Base-by-base conservation (phyloP, 2,888 invertebrate species). In the Teleiodes luculella region DNA sequence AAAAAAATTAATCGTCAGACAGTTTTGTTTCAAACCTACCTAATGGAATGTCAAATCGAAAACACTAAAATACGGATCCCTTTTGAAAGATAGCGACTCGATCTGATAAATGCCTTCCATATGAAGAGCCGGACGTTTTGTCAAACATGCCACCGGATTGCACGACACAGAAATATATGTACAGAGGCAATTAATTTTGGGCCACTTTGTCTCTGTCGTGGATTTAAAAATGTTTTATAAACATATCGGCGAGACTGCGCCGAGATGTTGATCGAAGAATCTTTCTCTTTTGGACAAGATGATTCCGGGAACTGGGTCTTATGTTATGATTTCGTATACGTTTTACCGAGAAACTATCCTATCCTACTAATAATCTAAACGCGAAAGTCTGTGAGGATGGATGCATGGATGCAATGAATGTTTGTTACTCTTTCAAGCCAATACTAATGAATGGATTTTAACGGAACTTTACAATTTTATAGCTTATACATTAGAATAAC, bases 181-280 rank as follows among this genome's bases (percentile, higher is more conserved):
- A 28, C 43, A 28, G n/a, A n/a, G 57, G 57, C 60, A 68, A 80
- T 76, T 75, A 75, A 76, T 80, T 63, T 56, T 57, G 56, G 49
- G 46, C 52, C 62, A 67, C 73, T 77, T 69, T 67, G 61, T 61
- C 54, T 54, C 61, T 65, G 69, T 67, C 68, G 30, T 20, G 54
- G 56, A 50, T 53, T n/a, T 59, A 57, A 62, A 59, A 52, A 37
- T 48, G 35, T 31, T 31, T 46, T 46, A 31, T 31, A 46, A 46
- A 46, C 46, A 46, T 16, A 46, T 20, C 14, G 18, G 46, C 10
- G 31, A 28, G 3, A n/a, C 33, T 24, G 24, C n/a, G 3, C 11
- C 20, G 7, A 10, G 43, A 20, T 43, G 28, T 28, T 43, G 24
- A 7, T 43, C 28, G 43, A 28, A 43, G 43, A 43, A n/a, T 10